Percentiles rank a stretch among this genome's conserved stretches.
phyloP scores from a whole-genome alignment of 2,888 invertebrate genomes.

The Tenthredo notha region DNA sequence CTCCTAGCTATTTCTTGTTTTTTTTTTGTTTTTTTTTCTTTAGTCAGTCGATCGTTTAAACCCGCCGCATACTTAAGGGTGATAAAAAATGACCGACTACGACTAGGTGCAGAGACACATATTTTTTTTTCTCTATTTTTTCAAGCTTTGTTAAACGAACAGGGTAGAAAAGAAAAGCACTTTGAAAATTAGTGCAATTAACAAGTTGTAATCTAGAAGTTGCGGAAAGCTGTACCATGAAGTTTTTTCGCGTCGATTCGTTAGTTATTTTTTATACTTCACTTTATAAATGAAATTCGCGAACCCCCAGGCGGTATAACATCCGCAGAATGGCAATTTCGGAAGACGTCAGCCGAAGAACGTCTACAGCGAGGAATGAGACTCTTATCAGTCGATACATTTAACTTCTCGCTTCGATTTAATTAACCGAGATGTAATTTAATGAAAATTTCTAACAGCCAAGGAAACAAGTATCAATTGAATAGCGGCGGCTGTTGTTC shows the following conservation, averaged over 20 bases:
- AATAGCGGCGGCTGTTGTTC: not conserved
- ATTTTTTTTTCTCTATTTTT: not conserved
- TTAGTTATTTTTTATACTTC: not conserved
- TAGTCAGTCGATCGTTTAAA: not conserved
- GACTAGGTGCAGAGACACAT: not conserved
- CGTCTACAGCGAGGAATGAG: not conserved
- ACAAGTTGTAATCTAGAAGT: not conserved
- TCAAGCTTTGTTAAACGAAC: not conserved
- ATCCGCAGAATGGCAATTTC: not conserved
- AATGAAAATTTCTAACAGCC: not conserved
- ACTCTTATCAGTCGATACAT: constrained; percentile 8
- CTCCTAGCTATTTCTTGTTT: not conserved
- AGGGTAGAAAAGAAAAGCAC: not conserved
- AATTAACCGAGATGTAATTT: not conserved
- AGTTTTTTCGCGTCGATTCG: not conserved
- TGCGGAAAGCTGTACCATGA: not conserved
- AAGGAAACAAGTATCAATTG: not conserved
- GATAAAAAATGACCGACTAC: not conserved
- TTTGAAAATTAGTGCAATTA: constrained; percentile 13
- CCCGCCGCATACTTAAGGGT: not conserved
- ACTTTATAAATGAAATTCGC: not conserved
- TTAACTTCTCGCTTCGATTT: not conserved
- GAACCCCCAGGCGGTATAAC: not conserved
- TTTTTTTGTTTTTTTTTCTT: no score
- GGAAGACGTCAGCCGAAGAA: not conserved